Percentiles rank a stretch among this genome's conserved stretches.
Conservation (phyloP, 1,140 invertebrate genomes). For the Cyrtorhinus lividipennis region DNA sequence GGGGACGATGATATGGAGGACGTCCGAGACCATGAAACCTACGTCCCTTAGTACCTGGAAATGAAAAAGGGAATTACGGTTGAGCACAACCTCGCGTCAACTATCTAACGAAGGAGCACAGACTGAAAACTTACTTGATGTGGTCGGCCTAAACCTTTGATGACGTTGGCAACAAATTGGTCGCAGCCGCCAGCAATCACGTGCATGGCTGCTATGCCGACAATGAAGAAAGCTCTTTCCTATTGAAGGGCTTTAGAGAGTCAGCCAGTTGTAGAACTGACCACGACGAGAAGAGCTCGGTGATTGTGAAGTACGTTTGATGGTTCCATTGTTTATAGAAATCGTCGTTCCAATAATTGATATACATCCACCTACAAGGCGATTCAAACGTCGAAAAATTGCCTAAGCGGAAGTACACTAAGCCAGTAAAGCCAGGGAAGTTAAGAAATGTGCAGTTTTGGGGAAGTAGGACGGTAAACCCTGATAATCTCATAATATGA, state of each 20-base stretch:
- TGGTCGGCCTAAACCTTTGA: constrained; percentile 48
- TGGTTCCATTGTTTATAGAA: constrained; percentile 62
- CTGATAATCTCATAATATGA: not conserved
- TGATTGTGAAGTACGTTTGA: constrained; percentile 58
- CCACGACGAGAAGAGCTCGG: constrained; percentile 54
- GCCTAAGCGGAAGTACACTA: too few species aligned
- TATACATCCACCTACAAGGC: constrained; percentile 54
- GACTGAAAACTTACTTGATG: constrained; percentile 42
- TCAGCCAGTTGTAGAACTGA: constrained; percentile 45
- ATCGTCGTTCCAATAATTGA: constrained; percentile 74
- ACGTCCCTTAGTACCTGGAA: constrained; percentile 18
- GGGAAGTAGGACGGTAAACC: not conserved
- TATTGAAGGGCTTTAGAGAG: constrained; percentile 38
- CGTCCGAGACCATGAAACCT: constrained; percentile 19
- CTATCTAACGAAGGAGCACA: too few species aligned
- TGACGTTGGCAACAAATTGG: constrained; percentile 59
- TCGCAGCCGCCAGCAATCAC: constrained; percentile 55
- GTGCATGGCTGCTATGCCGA: constrained; percentile 52
- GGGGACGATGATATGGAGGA: constrained; percentile 19
- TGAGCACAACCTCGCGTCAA: too few species aligned
- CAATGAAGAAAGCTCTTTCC: constrained; percentile 47
- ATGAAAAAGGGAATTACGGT: too few species aligned
- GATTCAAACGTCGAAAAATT: too few species aligned
- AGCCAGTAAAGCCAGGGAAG: not conserved
- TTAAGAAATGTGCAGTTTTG: not conserved